Base-by-base conservation (phyloP, 1,140 invertebrate genomes). In the Hormaphis cornu region DNA sequence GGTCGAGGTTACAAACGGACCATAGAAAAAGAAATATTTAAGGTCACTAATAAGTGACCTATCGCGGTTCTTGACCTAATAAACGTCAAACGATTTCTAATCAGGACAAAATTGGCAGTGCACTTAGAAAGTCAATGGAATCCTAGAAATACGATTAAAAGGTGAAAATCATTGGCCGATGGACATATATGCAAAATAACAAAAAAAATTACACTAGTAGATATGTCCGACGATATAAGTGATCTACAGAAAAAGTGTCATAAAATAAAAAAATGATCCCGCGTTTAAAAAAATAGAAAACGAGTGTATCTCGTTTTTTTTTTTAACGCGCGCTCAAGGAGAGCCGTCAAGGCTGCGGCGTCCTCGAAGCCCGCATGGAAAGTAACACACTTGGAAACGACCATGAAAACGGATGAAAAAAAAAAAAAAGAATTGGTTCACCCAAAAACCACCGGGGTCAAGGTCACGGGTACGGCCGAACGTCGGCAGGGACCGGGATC, bases 351-450 rank as follows among this genome's bases (percentile, higher is more conserved):
- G 61, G 61, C 42, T 50, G 14, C 18, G 3, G 10, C 18, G 61
- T 66, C 61, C 61, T 66, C 28, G 61, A 33, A 16, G 61, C 18
- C 42, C 50, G 50, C 50, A n/a, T n/a, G n/a, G 61, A 66, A 66
- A 66, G 61, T 66, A 66, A 66, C 61, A 66, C 61, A 66, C 61
- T 66, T 66, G 33, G 33, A n/a, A 66, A 66, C 50, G 50, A 66
- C 61, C 61, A 42, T 66, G 61, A 66, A 66, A n/a, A n/a, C n/a
- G n/a, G n/a, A n/a, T n/a, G n/a, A n/a, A n/a, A n/a, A n/a, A n/a
- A 66, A 66, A 63, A 46, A 46, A 18, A 20, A 54, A 61, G 30
- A 66, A 66, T 18, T 66, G 24, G 61, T 66, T 66, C 61, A 66
- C 44, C 28, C 9, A 66, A 66, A 66, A 24, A 10, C 28, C 12